Evolutionary conservation across 1,140 invertebrate species (phyloP).

Genomic region (Luehdorfia chinensis): DNA sequence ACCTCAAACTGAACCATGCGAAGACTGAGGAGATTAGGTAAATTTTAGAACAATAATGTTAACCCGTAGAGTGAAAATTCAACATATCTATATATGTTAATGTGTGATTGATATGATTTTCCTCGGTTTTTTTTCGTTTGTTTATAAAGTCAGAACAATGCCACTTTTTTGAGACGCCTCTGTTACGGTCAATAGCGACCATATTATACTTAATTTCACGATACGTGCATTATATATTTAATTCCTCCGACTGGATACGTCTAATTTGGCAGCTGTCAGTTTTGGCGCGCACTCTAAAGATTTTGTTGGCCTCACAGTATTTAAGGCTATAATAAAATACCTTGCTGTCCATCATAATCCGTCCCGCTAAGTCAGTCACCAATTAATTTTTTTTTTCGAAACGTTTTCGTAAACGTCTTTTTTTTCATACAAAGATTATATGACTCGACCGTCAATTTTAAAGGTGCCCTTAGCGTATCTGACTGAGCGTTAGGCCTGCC

Average conservation of each 20-base stretch:
- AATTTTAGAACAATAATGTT: conserved; percentile 31
- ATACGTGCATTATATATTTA: neutral
- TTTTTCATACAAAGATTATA: too few relatives aligned
- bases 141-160: neutral
- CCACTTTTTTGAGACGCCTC: neutral
- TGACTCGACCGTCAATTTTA: too few relatives aligned
- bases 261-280: neutral
- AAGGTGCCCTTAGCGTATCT: too few relatives aligned
- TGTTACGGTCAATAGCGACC: neutral
- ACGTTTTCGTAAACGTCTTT: too few relatives aligned
- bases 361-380: neutral
- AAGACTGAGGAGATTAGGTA: conserved; percentile 51
- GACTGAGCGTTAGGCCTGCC: too few relatives aligned
- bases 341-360: neutral
- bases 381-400: too few relatives aligned
- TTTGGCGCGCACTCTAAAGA: neutral
- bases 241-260: neutral
- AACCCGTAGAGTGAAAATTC: conserved; percentile 18
- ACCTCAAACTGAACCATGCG: conserved; percentile 40
- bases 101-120: neutral
- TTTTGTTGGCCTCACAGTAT: too few relatives aligned
- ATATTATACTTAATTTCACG: neutral
- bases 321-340: too few relatives aligned
- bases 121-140: neutral
- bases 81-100: conserved; percentile 19